Evolutionary conservation across 2,888 invertebrate genomes (phyloP), one percentile per base, ranked within the genome.

Genomic region (Fabriciana adippe): DNA sequence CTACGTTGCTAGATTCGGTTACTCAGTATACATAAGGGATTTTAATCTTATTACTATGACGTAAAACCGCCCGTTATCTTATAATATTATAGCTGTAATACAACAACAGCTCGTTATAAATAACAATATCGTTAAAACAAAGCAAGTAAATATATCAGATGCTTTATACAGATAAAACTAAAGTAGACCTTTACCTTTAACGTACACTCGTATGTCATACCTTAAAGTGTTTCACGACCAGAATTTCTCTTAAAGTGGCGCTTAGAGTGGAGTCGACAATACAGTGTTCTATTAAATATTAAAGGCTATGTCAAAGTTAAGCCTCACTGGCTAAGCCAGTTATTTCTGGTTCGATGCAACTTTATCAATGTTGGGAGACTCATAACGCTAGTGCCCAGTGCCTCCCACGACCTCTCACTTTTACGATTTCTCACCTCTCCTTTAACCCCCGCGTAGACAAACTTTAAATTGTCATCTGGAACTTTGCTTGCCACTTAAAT

Each of bases 391-490:
- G 76, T 79, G 83, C 80, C 70, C 83, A 80, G 78, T 72, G 73
- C 67, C 71, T 70, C 76, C 72, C 64, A 76, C 57, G 16, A 68
- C 65, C 73, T 73, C 75, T 75, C 72, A 53, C 72, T 67, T 69
- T 72, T 70, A 73, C 76, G 74, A 77, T 72, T 86, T 87, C 88
- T 87, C 87, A 88, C 86, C 86, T 89, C 84, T 79, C 35, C 35
- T 81, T 78, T 79, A 79, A 79, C 81, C 84, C 81, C 78, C 77
- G 77, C 79, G 81, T 80, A 78, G 84, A 81, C 83, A 72, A 90
- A 91, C 84, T 91, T 91, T 90, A 89, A 89, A 90, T 89, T 89
- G 89, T 89, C 87, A 84, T 79, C 81, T 82, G 81, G 81, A 87
- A 88, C 85, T 86, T 85, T 81, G 81, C 82, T 85, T 80, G 81